Evolutionary conservation across 1,140 invertebrate genomes (phyloP).

Genomic region (Wasmannia auropunctata): DNA sequence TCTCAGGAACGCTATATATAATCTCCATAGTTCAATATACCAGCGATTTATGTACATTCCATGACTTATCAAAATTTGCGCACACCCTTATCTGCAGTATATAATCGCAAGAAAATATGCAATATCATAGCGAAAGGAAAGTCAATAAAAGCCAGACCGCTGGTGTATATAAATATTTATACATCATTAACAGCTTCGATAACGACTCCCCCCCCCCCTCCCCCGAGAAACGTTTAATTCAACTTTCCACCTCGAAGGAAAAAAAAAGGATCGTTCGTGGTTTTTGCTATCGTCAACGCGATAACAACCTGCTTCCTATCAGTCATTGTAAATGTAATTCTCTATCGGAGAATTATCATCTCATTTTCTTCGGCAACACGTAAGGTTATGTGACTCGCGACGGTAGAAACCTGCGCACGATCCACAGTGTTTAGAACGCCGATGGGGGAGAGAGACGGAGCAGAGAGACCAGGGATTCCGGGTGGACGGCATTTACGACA

Average conservation of each 20-base stretch:
- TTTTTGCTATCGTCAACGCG: neutral
- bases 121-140: neutral
- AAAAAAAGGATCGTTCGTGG: neutral
- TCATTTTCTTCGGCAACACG: neutral
- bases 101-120: neutral
- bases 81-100: neutral
- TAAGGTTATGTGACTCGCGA: slow-evolving; percentile 6
- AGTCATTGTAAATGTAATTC: neutral
- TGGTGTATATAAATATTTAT: neutral
- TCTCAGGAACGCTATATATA: neutral
- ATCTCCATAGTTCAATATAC: neutral
- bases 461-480: too few relatives aligned
- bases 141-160: neutral
- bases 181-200: neutral
- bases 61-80: slow-evolving; percentile 6
- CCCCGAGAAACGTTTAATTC: neutral
- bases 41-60: neutral
- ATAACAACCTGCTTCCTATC: neutral
- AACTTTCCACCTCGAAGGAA: neutral
- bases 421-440: neutral
- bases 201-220: too few relatives aligned
- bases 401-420: neutral
- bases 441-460: neutral
- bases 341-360: neutral
- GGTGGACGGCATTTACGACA: too few relatives aligned